Base-by-base conservation (phyloP, 2,888 invertebrate species). In the Eilema sororculum region DNA sequence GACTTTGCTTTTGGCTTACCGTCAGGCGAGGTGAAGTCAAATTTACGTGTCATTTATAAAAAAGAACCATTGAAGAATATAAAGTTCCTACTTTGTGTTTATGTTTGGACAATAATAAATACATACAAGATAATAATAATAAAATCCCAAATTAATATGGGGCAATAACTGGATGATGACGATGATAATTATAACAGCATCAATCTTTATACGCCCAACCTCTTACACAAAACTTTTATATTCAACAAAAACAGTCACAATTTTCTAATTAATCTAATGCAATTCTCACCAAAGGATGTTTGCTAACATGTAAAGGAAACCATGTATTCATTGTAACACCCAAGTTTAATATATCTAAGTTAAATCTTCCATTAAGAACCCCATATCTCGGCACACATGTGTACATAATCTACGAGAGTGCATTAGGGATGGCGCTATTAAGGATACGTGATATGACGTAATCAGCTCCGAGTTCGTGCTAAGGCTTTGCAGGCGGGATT, bases 381-480 rank as follows among this genome's bases (percentile, higher is more conserved):
- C 62, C 37, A 62, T 62, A 24, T 41, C 37, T 41, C 37, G 37
- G 8, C 9, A 41, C 13, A 62, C 62, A 30, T 62, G 37, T 62
- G 62, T 57, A 57, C 24, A 65, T 56, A 65, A 33, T 65, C 65
- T 57, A 25, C 13, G 22, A 65, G 56, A 65, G 65, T 66, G 66
- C 66, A 66, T 59, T 66, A 66, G 58, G 41, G 25, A 58, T 59
- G 25, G 66, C 33, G 58, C 66, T 30, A 57, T 65, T 66, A 66
- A 41, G 41, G 58, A 46, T 60, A 67, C 67, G 60, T 67, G 67
- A 60, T 37, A 25, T 22, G 59, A 46, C 58, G 67, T 67, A 60
- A 67, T 65, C 57, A 65, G 65, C 28, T 22, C 65, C 24, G 16
- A 30, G 22, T 33, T 13, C 30, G 65, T 65, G 65, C 22, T 33